These are phyloP conservation scores for Strongylocentrotus purpuratus DNA, from an alignment of 35 echinoderm and acorn worm species.

Conservation along the genomic window DNA sequence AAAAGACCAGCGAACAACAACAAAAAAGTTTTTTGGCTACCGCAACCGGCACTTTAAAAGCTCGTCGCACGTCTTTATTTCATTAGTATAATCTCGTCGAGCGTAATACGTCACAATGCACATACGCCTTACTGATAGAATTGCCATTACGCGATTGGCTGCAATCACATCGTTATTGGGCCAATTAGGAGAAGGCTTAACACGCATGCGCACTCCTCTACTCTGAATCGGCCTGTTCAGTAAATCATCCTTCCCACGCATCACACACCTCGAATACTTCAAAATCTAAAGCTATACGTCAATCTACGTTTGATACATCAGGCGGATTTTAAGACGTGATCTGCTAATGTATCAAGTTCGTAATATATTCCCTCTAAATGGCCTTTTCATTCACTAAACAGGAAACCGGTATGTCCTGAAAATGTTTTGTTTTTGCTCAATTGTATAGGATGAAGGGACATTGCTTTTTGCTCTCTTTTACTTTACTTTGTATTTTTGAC, in stretches of 20 bases:
- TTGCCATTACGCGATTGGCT: neutral
- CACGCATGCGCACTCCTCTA: neutral
- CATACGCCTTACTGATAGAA: neutral
- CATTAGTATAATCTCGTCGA: neutral
- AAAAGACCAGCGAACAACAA: neutral
- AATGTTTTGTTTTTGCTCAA: neutral
- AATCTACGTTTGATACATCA: neutral
- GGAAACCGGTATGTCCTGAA: neutral
- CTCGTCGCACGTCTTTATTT: neutral
- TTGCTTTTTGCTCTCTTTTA: too few relatives aligned
- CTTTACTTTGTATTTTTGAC: too few relatives aligned
- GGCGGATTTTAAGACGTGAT: neutral
- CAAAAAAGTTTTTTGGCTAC: neutral
- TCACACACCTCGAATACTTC: neutral
- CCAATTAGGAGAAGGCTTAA: neutral
- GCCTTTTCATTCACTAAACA: neutral
- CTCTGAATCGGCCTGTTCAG: neutral
- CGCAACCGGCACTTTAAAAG: neutral
- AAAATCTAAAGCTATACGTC: neutral
- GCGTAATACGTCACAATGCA: neutral
- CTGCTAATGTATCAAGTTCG: neutral
- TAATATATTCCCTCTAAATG: neutral
- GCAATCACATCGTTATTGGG: neutral
- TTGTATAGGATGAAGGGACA: neutral
- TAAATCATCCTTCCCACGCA: neutral